Conservation (phyloP, 2,888 invertebrate species). For the Hirtodrosophila histrioides region DNA sequence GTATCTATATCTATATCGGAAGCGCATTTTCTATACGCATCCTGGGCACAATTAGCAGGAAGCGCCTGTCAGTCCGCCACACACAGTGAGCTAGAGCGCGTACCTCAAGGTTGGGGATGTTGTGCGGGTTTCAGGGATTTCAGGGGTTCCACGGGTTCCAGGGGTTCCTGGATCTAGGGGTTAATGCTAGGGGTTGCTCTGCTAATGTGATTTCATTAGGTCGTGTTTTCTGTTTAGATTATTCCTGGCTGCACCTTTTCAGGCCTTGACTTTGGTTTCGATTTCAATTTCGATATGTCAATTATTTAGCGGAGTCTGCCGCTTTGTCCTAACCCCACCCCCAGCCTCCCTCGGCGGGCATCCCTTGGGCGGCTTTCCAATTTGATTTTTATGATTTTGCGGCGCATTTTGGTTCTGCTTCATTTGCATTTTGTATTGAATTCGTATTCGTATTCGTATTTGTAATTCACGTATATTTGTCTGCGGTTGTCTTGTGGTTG, state of each 20-base stretch:
- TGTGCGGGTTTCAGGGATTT: no score
- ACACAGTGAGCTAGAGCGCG: not conserved
- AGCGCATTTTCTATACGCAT: conserved; percentile 4
- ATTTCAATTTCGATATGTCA: conserved; percentile 60
- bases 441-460: conserved; percentile 39
- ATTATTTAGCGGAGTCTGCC: conserved; percentile 53
- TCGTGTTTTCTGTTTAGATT: not conserved
- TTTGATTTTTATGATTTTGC: conserved; percentile 73
- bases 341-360: not conserved
- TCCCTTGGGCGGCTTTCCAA: conserved; percentile 64
- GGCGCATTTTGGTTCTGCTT: conserved; percentile 58
- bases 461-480: conserved; percentile 53
- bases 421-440: conserved; percentile 79
- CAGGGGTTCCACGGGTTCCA: no score
- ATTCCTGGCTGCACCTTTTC: conserved; percentile 36
- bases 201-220: conserved; percentile 27
- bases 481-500: conserved; percentile 56
- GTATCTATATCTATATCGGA: not conserved
- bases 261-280: conserved; percentile 45
- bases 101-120: not conserved
- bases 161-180: no score
- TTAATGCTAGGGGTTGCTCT: conserved; percentile 15
- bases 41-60: conserved; percentile 61
- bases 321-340: not conserved
- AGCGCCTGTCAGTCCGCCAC: conserved; percentile 30